Percentiles rank a stretch among this genome's conserved stretches.
Evolutionary conservation across 1,140 invertebrate genomes (phyloP).

Genomic region (Calosoma granatense): DNA sequence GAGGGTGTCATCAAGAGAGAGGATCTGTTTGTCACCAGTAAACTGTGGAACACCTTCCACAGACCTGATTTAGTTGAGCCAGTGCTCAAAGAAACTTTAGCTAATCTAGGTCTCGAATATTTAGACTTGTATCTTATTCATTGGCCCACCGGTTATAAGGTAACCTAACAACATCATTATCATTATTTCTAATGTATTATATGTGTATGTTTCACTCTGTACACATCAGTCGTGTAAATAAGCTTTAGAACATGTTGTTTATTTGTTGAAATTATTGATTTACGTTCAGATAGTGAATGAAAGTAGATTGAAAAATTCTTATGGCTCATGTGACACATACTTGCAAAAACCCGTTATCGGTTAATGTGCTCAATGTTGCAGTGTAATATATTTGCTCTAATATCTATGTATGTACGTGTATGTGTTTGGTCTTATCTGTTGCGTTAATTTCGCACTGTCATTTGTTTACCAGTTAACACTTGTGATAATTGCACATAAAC

Average conservation of each 20-base stretch:
- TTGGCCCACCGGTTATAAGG: constrained; percentile 63
- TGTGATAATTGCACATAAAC: too few species aligned
- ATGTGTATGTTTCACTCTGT: constrained; percentile 9
- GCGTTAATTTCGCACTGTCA: too few species aligned
- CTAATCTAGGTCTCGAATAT: constrained; percentile 54
- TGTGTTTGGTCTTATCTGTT: too few species aligned
- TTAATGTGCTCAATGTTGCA: too few species aligned
- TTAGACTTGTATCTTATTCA: constrained; percentile 72
- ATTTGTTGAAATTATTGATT: neutral
- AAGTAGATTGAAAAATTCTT: neutral
- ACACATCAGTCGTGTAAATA: neutral
- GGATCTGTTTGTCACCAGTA: constrained; percentile 61
- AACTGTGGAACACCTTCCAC: constrained; percentile 55
- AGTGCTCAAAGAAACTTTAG: constrained; percentile 46
- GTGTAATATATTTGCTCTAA: too few species aligned
- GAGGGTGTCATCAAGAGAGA: constrained; percentile 54
- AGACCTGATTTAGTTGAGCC: constrained; percentile 42
- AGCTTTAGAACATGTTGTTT: constrained; percentile 5
- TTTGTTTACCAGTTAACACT: too few species aligned
- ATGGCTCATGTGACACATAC: neutral
- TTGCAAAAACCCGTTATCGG: too few species aligned
- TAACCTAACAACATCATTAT: constrained; percentile 18
- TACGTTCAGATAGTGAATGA: too few species aligned
- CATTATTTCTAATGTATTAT: neutral
- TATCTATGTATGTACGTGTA: too few species aligned